Evolutionary conservation across 2,113 vertebrate genomes (phyloP).

Genomic region (Bungarus multicinctus): DNA sequence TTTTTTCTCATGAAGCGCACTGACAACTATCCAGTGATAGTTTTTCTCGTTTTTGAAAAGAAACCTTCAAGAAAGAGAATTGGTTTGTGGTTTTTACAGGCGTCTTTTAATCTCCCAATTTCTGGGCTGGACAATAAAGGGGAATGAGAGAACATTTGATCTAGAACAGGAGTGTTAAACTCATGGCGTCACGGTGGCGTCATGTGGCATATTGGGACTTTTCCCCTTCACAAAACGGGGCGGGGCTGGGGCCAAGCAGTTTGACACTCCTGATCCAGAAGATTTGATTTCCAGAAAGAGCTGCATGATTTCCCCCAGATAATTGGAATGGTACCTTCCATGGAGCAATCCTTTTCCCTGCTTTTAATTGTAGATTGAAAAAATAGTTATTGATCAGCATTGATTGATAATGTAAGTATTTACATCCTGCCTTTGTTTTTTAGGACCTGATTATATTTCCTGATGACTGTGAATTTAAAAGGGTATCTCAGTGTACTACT

Average conservation of each 20-base stretch:
- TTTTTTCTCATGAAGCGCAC: not conserved
- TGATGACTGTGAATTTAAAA: constrained; percentile 96
- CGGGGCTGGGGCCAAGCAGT: no score
- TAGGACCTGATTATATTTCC: constrained; percentile 97
- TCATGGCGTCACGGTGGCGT: no score
- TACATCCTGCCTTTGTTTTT: fast-evolving
- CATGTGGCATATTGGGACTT: no score
- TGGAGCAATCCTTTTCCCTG: not conserved
- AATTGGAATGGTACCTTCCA: not conserved
- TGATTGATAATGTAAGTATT: not conserved
- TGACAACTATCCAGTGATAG: not conserved
- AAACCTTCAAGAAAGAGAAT: not conserved
- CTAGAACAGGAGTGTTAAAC: not conserved
- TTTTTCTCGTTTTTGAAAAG: not conserved
- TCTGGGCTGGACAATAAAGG: not conserved
- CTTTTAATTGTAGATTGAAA: not conserved
- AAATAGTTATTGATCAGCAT: not conserved
- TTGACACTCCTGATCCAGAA: not conserved
- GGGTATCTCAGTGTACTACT: constrained; percentile 90
- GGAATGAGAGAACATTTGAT: not conserved
- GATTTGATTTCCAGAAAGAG: not conserved
- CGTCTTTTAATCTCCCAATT: not conserved
- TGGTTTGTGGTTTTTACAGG: not conserved
- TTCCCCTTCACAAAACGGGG: no score
- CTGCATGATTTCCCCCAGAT: not conserved